phyloP scores from a whole-genome alignment of 2,113 vertebrate species.

The Thunnus maccoyii region DNA sequence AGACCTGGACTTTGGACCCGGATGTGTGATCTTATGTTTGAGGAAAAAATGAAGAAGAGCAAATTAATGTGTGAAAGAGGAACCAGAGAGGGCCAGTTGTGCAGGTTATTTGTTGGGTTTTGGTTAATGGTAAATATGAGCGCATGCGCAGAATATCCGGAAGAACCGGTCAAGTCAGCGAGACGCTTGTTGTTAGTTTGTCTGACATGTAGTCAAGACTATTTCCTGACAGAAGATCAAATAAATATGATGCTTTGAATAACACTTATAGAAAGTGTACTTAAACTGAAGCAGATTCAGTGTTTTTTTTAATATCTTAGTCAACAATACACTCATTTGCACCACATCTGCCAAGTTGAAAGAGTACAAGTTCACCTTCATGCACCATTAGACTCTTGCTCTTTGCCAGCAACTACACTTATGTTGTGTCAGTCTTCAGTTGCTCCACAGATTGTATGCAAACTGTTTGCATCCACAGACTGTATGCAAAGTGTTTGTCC shows the following conservation, averaged over 20 bases:
- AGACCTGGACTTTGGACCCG: slow-evolving; percentile 63
- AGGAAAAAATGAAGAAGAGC: not conserved
- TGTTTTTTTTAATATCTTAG: not conserved
- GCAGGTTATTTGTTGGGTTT: slow-evolving; percentile 24
- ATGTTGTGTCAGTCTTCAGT: not conserved
- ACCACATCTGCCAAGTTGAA: not conserved
- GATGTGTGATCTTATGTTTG: slow-evolving; percentile 25
- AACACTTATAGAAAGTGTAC: not conserved
- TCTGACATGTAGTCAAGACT: not conserved
- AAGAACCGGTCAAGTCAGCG: slow-evolving; percentile 27
- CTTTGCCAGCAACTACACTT: not conserved
- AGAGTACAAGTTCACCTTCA: slow-evolving; percentile 34
- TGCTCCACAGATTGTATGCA: not conserved
- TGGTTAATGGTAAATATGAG: not conserved
- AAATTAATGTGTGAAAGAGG: not conserved
- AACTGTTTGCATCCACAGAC: not conserved
- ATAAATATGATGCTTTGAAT: no score
- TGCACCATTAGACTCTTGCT: slow-evolving; percentile 27
- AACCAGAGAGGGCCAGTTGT: slow-evolving; percentile 26
- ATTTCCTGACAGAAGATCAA: not conserved
- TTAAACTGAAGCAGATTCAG: not conserved
- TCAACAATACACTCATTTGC: slow-evolving; percentile 18
- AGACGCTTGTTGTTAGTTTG: not conserved
- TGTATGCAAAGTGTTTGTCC: slow-evolving; percentile 29
- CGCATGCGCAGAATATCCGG: slow-evolving; percentile 50